phyloP scores from a whole-genome alignment of 2,888 invertebrate genomes.

The Sarcophaga variegata region DNA sequence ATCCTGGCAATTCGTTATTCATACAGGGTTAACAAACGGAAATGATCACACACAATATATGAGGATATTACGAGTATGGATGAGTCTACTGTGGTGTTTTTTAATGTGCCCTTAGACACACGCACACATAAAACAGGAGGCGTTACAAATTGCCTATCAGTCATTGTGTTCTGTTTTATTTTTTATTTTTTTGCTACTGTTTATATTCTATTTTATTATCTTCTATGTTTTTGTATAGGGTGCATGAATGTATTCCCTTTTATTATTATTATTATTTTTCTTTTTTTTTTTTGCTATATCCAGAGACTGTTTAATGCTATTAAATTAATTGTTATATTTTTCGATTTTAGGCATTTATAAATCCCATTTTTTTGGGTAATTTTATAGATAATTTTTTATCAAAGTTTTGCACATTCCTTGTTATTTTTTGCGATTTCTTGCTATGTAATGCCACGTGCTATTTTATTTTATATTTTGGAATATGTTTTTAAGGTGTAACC shows the following conservation, averaged over 20 bases:
- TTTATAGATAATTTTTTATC: constrained; percentile 67
- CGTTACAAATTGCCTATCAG: constrained; percentile 79
- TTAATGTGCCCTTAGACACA: constrained; percentile 23
- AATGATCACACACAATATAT: constrained; percentile 58
- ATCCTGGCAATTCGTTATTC: constrained; percentile 45
- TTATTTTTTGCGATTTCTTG: constrained; percentile 65
- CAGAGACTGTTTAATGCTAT: constrained; percentile 67
- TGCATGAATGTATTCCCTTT: constrained; percentile 26
- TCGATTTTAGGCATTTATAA: constrained; percentile 71
- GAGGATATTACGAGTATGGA: not conserved
- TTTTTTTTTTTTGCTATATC: constrained; percentile 47
- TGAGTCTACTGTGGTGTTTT: not conserved
- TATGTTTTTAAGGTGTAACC: constrained; percentile 56
- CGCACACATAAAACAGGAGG: constrained; percentile 74
- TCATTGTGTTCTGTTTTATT: constrained; percentile 71
- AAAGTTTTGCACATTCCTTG: constrained; percentile 70
- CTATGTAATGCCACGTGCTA: constrained; percentile 57
- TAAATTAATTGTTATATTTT: constrained; percentile 75
- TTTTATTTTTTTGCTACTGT: constrained; percentile 19
- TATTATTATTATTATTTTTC: constrained; percentile 52
- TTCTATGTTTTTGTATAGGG: constrained; percentile 54
- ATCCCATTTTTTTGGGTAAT: constrained; percentile 72
- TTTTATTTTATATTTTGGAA: constrained; percentile 35
- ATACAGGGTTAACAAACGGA: constrained; percentile 64
- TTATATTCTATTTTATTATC: constrained; percentile 32